Conservation (phyloP, 2,113 vertebrate species). For the Protomyctophum bolini region DNA sequence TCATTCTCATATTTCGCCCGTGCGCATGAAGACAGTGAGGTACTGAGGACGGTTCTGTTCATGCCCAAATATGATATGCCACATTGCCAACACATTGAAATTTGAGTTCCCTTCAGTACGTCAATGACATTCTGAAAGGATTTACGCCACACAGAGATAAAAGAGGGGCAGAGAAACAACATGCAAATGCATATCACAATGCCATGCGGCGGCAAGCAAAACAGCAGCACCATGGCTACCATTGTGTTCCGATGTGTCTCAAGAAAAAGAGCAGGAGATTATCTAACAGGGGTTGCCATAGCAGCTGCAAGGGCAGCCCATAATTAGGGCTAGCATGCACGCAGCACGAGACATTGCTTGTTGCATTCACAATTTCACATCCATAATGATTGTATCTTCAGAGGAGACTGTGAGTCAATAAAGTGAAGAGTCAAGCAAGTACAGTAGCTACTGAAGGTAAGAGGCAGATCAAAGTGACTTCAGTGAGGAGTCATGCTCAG, state of each 20-base stretch:
- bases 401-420: background rate
- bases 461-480: background rate
- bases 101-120: background rate
- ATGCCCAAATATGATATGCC: constrained; percentile 34
- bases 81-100: background rate
- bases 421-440: background rate
- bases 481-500: background rate
- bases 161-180: constrained; percentile 10
- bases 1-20: background rate
- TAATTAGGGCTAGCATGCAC: constrained; percentile 49
- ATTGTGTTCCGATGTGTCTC: background rate
- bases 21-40: constrained; percentile 2
- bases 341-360: constrained; percentile 38
- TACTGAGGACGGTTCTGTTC: no score
- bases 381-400: constrained; percentile 44
- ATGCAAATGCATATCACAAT: constrained; percentile 43
- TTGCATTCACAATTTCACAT: constrained; percentile 25
- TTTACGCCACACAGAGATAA: constrained; percentile 3
- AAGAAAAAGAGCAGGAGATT: constrained; percentile 52
- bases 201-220: background rate
- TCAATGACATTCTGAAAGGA: constrained; percentile 14
- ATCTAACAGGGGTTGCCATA: constrained; percentile 62
- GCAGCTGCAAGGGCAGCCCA: constrained; percentile 32
- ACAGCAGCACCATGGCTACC: constrained; percentile 32
- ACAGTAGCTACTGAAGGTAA: background rate